A percentile compares a stretch with the other conserved stretches of the same genome.
phyloP scores from a whole-genome alignment of 2,113 vertebrate species.

The Pangasianodon gigas region DNA sequence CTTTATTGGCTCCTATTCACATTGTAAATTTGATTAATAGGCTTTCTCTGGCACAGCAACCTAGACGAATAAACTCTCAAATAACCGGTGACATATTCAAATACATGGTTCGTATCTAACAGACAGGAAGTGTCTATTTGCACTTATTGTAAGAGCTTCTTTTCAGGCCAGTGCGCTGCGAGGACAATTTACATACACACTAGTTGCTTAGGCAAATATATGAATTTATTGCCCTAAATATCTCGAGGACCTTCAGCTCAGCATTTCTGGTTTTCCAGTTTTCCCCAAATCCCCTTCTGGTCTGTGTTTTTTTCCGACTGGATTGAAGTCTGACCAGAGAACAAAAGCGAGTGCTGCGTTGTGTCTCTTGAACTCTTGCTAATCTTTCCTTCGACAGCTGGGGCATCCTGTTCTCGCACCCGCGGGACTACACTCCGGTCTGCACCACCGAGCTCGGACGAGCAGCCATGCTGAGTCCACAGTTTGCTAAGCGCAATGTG shows the following conservation, averaged over 20 bases:
- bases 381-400: conserved; percentile 73
- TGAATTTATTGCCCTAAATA: not conserved
- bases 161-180: not conserved
- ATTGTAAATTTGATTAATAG: not conserved
- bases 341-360: not conserved
- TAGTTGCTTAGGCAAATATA: not conserved
- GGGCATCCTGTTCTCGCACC: conserved; percentile 94
- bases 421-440: conserved; percentile 88
- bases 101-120: not conserved
- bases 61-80: not conserved
- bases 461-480: conserved; percentile 72
- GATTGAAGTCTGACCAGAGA: not conserved
- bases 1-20: not conserved
- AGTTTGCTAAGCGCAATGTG: conserved; percentile 84
- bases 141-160: not conserved
- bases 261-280: not conserved
- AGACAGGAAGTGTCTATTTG: not conserved
- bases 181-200: not conserved
- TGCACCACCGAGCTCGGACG: conserved; percentile 93
- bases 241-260: not conserved
- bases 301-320: not conserved
- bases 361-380: not conserved
- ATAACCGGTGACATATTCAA: not conserved
- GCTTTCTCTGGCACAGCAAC: not conserved
- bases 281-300: not conserved